Evolutionary conservation across 2,113 vertebrate species (phyloP), one percentile per base, ranked within the genome.

Genomic region (Fulica atra): DNA sequence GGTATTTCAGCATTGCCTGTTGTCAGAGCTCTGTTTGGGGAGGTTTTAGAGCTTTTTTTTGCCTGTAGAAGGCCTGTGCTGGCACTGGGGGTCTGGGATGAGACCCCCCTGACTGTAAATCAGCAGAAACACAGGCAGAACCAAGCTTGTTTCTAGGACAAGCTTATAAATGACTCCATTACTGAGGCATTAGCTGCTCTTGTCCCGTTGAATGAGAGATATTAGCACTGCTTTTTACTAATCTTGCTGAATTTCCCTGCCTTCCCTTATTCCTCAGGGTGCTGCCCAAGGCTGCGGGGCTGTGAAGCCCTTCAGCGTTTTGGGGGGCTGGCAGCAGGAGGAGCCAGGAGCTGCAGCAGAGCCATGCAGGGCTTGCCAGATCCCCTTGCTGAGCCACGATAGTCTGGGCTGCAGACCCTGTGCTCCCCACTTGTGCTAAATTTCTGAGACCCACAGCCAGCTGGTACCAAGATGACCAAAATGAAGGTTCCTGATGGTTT

Each of bases 221-320:
- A 14, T 48, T 15, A 57, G 48, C 1, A 0, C 36, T n/a, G 63
- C 21, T 64, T 35, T 71, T 33, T 11, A 3, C 61, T 88, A 33
- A 3, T 51, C 28, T 17, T 61, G 8, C 65, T 6, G 31, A 48
- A 26, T 69, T 50, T 51, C 14, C 1, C 48, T 78, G 72, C 66
- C 16, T 54, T 59, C n/a, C n/a, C n/a, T 50, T 46, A 4, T 17
- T 17, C 44, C 85, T 65, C 1, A 0, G 23, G 50, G 9, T 38
- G 72, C 36, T 53, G 48, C 42, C 35, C 3, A 3, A 18, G 26
- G 29, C 46, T 25, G 63, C 2, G 2, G 42, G 42, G 36, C 84
- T 2, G 2, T 24, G 28, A 57, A 70, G 28, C 20, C 21, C 1
- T 1, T 21, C 1, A 5, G 26, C 8, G 33, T 48, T 61, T 20